A percentile compares a stretch with the other conserved stretches of the same genome.
Evolutionary conservation across 1,140 invertebrate species (phyloP).

Genomic region (Leptinotarsa defecta): DNA sequence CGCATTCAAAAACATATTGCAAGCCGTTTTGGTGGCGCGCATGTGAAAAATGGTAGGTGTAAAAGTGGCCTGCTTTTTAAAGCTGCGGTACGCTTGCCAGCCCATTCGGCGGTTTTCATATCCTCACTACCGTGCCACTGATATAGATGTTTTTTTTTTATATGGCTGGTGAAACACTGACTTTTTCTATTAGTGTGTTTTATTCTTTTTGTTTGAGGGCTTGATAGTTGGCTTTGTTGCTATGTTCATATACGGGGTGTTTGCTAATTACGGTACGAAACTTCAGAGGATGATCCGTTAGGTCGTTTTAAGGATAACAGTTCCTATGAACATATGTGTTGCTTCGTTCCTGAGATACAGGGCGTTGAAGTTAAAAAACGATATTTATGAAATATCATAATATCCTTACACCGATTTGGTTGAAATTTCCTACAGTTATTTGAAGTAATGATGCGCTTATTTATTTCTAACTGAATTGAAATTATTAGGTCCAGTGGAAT

Average conservation of each 20-base stretch:
- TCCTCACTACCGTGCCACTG: slow-evolving; percentile 35
- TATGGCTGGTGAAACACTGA: slow-evolving; percentile 21
- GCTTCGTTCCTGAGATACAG: no score
- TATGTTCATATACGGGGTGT: background rate
- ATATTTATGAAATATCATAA: no score
- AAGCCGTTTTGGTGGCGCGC: slow-evolving; percentile 39
- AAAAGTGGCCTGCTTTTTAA: slow-evolving; percentile 50
- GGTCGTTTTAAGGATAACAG: no score
- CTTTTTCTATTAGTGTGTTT: slow-evolving; percentile 34
- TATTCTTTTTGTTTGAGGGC: slow-evolving; percentile 24
- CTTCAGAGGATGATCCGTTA: no score
- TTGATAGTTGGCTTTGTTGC: slow-evolving; percentile 14
- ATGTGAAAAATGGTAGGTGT: slow-evolving; percentile 48
- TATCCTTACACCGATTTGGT: no score
- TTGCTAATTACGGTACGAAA: no score
- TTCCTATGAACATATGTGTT: no score
- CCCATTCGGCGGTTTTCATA: slow-evolving; percentile 38
- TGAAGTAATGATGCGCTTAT: no score
- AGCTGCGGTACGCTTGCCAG: slow-evolving; percentile 45
- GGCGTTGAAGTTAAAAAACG: no score
- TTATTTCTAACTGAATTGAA: no score
- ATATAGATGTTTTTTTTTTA: slow-evolving; percentile 42
- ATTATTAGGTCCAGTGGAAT: no score
- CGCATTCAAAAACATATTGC: slow-evolving; percentile 47
- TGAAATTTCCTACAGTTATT: no score